phyloP scores from a whole-genome alignment of 2,888 invertebrate species.

The Pachydiplax longipennis region DNA sequence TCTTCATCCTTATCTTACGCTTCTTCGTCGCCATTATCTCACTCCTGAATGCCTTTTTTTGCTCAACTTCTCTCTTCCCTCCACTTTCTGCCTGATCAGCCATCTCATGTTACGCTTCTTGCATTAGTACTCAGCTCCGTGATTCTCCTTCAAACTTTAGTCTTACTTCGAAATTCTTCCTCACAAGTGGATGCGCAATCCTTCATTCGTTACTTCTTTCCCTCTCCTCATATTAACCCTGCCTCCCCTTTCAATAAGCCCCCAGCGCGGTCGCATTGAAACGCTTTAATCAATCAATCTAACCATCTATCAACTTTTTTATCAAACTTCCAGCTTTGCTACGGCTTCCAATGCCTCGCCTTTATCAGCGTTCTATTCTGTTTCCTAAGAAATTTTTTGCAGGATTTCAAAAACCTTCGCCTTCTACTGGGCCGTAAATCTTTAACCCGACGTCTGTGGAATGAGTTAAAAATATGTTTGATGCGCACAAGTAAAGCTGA shows the following conservation, averaged over 20 bases:
- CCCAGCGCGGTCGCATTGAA: constrained; percentile 16
- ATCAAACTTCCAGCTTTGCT: constrained; percentile 3
- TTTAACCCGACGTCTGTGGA: constrained; percentile 14
- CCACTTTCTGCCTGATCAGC: not conserved
- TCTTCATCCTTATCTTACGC: not conserved
- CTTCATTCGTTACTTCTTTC: not conserved
- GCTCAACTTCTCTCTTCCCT: not conserved
- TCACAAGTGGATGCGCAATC: not conserved
- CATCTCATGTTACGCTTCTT: not conserved
- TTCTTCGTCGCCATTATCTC: not conserved
- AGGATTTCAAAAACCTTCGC: not conserved
- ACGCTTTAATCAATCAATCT: constrained; percentile 44
- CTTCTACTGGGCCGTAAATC: constrained; percentile 21
- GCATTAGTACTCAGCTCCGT: not conserved
- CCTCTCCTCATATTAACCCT: not conserved
- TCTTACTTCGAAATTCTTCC: not conserved
- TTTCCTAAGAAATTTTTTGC: constrained; percentile 32
- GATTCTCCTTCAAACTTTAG: not conserved
- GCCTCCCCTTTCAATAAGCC: constrained; percentile 14
- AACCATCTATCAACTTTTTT: constrained; percentile 41
- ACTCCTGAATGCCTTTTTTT: not conserved
- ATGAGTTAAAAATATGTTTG: not conserved
- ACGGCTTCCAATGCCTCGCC: constrained; percentile 8
- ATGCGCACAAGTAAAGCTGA: not conserved
- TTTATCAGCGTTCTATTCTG: constrained; percentile 12